These are phyloP conservation scores for Accipiter virgatus DNA, from an alignment of 2,113 vertebrate species.

Conservation along the genomic window DNA sequence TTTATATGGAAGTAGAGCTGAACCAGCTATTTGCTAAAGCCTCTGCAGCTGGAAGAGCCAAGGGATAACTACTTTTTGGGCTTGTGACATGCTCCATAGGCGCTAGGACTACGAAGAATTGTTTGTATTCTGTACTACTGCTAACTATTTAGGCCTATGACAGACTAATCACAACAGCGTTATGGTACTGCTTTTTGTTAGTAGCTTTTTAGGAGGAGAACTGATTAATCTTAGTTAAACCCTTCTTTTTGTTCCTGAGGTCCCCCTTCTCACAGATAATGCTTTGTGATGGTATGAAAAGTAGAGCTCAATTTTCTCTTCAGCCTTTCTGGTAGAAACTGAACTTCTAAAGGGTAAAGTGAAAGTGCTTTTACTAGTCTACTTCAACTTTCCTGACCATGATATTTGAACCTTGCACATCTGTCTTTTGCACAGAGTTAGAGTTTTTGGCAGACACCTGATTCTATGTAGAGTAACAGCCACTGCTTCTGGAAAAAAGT, in stretches of 20 bases:
- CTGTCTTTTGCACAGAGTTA: not conserved
- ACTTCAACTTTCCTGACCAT: not conserved
- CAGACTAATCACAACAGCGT: not conserved
- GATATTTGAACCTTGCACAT: not conserved
- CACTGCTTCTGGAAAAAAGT: not conserved
- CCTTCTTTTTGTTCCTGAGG: not conserved
- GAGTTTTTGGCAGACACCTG: not conserved
- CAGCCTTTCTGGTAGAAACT: not conserved
- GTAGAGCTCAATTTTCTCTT: not conserved
- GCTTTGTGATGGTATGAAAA: not conserved
- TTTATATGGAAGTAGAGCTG: not conserved
- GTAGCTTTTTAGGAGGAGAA: not conserved
- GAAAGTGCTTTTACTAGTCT: not conserved
- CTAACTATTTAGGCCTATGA: not conserved
- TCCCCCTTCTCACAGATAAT: not conserved
- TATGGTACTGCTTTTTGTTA: not conserved
- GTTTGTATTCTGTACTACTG: not conserved
- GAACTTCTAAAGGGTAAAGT: not conserved
- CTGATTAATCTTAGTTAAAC: not conserved
- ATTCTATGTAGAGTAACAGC: not conserved
- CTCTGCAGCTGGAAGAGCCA: not conserved
- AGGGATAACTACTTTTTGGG: not conserved
- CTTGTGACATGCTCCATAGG: not conserved
- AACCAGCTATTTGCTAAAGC: not conserved
- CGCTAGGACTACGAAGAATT: not conserved